Evolutionary conservation across 2,888 invertebrate genomes (phyloP).

Genomic region (Ernsta delagoae): DNA sequence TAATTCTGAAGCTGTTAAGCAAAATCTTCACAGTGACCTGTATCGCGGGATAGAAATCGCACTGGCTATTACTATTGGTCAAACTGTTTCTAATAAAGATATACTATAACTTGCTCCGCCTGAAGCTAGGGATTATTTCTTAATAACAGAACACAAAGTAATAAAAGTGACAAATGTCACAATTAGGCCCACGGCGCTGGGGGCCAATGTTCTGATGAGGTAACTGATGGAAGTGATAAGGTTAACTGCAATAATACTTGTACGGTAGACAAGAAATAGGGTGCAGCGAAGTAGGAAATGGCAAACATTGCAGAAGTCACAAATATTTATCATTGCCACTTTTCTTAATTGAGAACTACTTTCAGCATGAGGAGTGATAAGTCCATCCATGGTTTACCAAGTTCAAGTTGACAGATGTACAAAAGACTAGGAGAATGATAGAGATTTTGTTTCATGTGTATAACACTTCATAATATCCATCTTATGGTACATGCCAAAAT

Average conservation of each 20-base stretch:
- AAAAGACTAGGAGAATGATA: too few relatives aligned
- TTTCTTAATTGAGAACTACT: too few relatives aligned
- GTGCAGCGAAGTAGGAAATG: background rate
- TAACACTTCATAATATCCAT: too few relatives aligned
- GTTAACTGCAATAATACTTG: constrained; percentile 1
- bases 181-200: constrained; percentile 18
- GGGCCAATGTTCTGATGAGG: constrained; percentile 4
- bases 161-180: constrained; percentile 39
- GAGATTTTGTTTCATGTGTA: too few relatives aligned
- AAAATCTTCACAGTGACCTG: constrained; percentile 1
- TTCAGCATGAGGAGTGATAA: too few relatives aligned
- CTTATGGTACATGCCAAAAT: too few relatives aligned
- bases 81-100: constrained; percentile 6
- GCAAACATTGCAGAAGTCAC: too few relatives aligned
- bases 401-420: too few relatives aligned
- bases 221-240: constrained; percentile 18
- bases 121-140: constrained; percentile 31
- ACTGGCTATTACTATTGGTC: background rate
- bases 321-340: too few relatives aligned
- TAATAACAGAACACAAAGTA: constrained; percentile 28
- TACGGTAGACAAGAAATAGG: background rate
- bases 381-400: too few relatives aligned
- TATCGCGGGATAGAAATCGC: background rate
- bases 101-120: constrained; percentile 13
- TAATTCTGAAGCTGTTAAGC: background rate